Base-by-base conservation (phyloP, 2,797 vertebrate species). In the Coracias cyanogaster region DNA sequence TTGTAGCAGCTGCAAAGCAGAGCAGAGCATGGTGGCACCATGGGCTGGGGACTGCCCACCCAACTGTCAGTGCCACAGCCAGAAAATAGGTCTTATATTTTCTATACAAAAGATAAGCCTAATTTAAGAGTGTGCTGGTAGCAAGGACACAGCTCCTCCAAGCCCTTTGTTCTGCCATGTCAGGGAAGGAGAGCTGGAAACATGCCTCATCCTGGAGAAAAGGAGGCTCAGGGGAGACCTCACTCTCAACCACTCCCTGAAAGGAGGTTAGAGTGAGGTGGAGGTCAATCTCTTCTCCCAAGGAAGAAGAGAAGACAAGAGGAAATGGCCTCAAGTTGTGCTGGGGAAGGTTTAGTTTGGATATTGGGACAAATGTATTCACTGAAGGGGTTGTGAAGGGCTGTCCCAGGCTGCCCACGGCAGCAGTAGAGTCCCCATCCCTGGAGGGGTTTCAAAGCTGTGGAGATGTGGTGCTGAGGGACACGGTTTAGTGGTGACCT, bases 1-100 rank as follows among this genome's bases (percentile, higher is more conserved):
- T 43, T 89, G 91, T 98, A 98, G 82, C 39, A 97, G 15, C 98
- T 98, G 95, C 33, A 90, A 81, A 86, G 72, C 0, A 95, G 46
- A 96, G 74, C 72, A 93, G 22, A 72, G 39, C 29, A 55, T 10
- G 15, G 41, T 10, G 15, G 37, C 19, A n/a, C 26, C 65, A 57
- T 0, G 1, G 35, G 45, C 52, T 79, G 28, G 2, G 17, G 33
- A 39, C 58, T 31, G 37, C 15, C 51, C 4, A 6, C 41, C 51
- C 14, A 14, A 26, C 14, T 6, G 1, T 18, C 49, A 57, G 26
- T 12, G 12, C 61, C 76, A 65, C 31, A 62, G 33, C 6, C 43
- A 54, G 2, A 77, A 80, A 74, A 22, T 0, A 54, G 0, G 1
- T 7, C 2, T 10, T 19, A 16, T 51, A 70, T 87, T 22, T 33